Percentiles rank a stretch among this genome's conserved stretches.
Conservation (phyloP, 2,797 vertebrate genomes). For the Silurus aristotelis region DNA sequence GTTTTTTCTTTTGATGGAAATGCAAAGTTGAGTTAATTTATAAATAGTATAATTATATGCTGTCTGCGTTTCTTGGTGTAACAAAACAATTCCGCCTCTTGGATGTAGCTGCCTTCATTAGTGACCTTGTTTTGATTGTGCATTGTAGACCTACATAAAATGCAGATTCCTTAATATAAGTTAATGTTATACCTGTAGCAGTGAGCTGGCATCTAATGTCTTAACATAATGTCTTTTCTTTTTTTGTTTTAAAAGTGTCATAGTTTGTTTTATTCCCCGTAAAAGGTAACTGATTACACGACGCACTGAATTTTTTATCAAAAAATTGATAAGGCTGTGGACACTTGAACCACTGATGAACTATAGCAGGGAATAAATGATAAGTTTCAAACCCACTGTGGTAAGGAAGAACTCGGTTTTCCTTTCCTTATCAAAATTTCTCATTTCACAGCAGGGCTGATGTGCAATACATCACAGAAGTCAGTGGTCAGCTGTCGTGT, state of each 20-base stretch:
- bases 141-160: not conserved
- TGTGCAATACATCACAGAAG: not conserved
- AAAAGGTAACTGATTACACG: not conserved
- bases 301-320: not conserved
- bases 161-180: not conserved
- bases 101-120: not conserved
- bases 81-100: not conserved
- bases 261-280: not conserved
- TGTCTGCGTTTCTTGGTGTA: not conserved
- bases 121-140: not conserved
- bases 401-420: not conserved
- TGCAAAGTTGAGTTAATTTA: not conserved
- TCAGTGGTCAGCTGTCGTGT: not conserved
- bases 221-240: not conserved
- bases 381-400: not conserved
- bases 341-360: not conserved
- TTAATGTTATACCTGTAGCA: not conserved
- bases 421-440: not conserved
- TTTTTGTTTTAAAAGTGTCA: not conserved
- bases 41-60: not conserved
- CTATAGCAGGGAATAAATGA: not conserved
- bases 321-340: not conserved
- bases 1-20: not conserved
- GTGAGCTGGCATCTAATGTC: not conserved
- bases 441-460: not conserved